Base-by-base conservation (phyloP, 2,797 vertebrate genomes). In the Neosalanx taihuensis region DNA sequence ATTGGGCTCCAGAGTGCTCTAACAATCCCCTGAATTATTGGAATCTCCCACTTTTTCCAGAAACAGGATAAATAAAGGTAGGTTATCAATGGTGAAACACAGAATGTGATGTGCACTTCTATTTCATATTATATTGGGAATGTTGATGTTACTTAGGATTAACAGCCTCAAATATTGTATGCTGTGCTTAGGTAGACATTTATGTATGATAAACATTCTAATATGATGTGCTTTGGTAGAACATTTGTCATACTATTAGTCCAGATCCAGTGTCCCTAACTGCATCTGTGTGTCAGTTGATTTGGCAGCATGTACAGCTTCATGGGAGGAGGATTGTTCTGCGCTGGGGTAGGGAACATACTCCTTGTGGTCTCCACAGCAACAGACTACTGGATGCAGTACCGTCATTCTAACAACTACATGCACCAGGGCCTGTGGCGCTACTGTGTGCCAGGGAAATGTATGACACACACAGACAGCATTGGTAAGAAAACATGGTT, bases 361-460 rank as follows among this genome's bases (percentile, higher is more conserved):
- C 93, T 94, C 77, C 89, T 94, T 79, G 91, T 94, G 76, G 81
- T 94, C 85, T 94, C 93, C 85, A 94, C 93, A 68, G 93, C 92
- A 89, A 94, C 93, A 1, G 93, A 94, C 88, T 93, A 94, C 79
- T 94, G 93, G 93, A 94, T 94, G 92, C 93, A 94, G 83, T 94
- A 94, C 79, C 92, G 91, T 69, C 92, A 93, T 83, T 90, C 93
- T 78, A 93, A 87, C 81, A 93, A 87, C 82, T 93, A 92, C 85
- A 94, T 94, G 91, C 93, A 94, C 86, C 93, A 93, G 81, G 93
- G 93, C 78, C 88, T 94, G 75, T 94, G 93, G 93, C 91, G 93
- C 71, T 94, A 94, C 85, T 94, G 93, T 56, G 86, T 92, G 78
- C 92, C 92, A 0, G 93, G 91, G 73, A 94, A 94, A 87, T 94